Percentiles rank a stretch among this genome's conserved stretches.
These are phyloP conservation scores for Flexamia atlantica DNA, from an alignment of 2,888 invertebrate species.

Conservation along the genomic window DNA sequence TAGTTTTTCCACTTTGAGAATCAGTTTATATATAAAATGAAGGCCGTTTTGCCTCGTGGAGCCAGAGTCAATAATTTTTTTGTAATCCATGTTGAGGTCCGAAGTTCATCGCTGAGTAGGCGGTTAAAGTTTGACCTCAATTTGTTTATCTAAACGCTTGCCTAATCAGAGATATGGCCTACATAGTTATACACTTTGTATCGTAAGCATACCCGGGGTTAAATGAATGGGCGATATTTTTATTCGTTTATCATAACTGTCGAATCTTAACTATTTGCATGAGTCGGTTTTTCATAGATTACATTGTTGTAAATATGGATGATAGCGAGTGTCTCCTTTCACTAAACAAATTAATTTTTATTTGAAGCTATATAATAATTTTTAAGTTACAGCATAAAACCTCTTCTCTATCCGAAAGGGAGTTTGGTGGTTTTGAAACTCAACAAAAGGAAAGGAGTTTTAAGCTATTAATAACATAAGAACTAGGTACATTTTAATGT, in stretches of 20 bases:
- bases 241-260: neutral
- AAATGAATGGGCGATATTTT: constrained; percentile 6
- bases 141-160: neutral
- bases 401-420: too few relatives aligned
- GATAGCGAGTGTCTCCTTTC: too few relatives aligned
- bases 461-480: too few relatives aligned
- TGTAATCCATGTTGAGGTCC: neutral
- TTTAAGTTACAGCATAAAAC: too few relatives aligned
- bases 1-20: too few relatives aligned
- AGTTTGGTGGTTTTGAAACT: too few relatives aligned
- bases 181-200: constrained; percentile 13
- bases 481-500: too few relatives aligned
- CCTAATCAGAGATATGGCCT: neutral
- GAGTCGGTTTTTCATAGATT: neutral
- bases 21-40: neutral
- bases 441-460: too few relatives aligned
- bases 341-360: too few relatives aligned
- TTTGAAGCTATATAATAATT: too few relatives aligned
- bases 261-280: constrained; percentile 6
- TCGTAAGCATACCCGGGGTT: neutral
- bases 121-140: neutral
- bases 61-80: neutral
- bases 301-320: constrained; percentile 13
- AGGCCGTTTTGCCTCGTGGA: neutral
- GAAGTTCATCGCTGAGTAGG: constrained; percentile 5